A percentile compares a stretch with the other conserved stretches of the same genome.
phyloP scores from a whole-genome alignment of 92 coral and sea anemone species.

The Porites divaricata region DNA sequence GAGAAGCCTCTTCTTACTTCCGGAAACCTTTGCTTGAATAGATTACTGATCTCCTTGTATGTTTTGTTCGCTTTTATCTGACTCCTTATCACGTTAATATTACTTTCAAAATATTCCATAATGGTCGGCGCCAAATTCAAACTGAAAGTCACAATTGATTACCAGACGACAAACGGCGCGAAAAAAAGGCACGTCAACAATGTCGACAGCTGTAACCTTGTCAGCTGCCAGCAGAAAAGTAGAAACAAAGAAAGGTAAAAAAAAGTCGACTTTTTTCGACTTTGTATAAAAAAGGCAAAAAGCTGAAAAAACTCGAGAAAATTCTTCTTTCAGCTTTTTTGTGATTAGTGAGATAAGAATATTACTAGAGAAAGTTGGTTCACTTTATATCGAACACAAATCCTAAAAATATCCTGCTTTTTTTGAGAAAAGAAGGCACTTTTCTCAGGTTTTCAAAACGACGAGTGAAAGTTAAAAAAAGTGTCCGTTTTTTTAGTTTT shows the following conservation, averaged over 20 bases:
- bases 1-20: constrained; percentile 32
- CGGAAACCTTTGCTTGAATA: constrained; percentile 20
- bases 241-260: not conserved
- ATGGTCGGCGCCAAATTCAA: constrained; percentile 32
- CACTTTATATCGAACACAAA: too few relatives aligned
- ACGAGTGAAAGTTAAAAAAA: too few relatives aligned
- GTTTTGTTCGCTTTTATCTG: constrained; percentile 27
- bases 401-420: too few relatives aligned
- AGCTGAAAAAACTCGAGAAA: constrained; percentile 20
- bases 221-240: constrained; percentile 22
- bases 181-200: constrained; percentile 28
- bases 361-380: too few relatives aligned
- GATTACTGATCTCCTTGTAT: constrained; percentile 26
- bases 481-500: too few relatives aligned
- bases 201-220: constrained; percentile 31
- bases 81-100: constrained; percentile 5
- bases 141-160: constrained; percentile 22
- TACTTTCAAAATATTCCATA: constrained; percentile 10
- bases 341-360: too few relatives aligned
- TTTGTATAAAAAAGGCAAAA: constrained; percentile 26
- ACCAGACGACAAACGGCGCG: constrained; percentile 24
- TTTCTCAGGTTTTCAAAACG: too few relatives aligned
- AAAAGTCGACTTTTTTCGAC: constrained; percentile 25
- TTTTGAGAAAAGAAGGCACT: too few relatives aligned
- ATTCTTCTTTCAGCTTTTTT: too few relatives aligned